A percentile compares a stretch with the other conserved stretches of the same genome.
These are phyloP conservation scores for Torymus aiolomorphi DNA, from an alignment of 2,888 invertebrate genomes.

Conservation along the genomic window DNA sequence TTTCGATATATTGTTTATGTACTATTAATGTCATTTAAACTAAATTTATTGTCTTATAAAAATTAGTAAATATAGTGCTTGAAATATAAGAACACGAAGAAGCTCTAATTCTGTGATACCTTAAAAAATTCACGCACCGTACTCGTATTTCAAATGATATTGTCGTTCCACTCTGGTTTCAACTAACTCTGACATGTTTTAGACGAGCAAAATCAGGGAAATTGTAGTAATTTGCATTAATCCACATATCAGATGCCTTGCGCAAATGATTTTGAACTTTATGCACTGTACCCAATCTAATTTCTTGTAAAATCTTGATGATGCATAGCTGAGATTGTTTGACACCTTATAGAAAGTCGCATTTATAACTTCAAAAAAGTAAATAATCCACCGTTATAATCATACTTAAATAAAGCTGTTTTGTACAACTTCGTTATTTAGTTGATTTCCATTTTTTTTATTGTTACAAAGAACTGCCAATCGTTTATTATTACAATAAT, in stretches of 20 bases:
- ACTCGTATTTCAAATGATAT: constrained; percentile 42
- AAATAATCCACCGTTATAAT: no score
- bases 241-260: constrained; percentile 23
- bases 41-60: neutral
- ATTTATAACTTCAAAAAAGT: no score
- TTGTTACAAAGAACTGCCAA: no score
- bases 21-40: no score
- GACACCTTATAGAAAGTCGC: neutral
- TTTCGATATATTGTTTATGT: no score
- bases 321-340: constrained; percentile 11
- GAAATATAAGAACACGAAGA: constrained; percentile 15
- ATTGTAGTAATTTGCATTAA: constrained; percentile 53
- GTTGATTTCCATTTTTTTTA: no score
- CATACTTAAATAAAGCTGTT: no score
- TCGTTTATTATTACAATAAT: no score
- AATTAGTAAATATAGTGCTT: neutral
- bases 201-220: constrained; percentile 47
- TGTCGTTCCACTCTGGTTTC: constrained; percentile 48
- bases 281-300: neutral
- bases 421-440: no score
- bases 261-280: constrained; percentile 38
- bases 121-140: constrained; percentile 26
- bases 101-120: constrained; percentile 26
- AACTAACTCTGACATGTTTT: constrained; percentile 33
- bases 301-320: constrained; percentile 5